Conservation (phyloP, 2,888 invertebrate genomes). For the Macropis europaea region DNA sequence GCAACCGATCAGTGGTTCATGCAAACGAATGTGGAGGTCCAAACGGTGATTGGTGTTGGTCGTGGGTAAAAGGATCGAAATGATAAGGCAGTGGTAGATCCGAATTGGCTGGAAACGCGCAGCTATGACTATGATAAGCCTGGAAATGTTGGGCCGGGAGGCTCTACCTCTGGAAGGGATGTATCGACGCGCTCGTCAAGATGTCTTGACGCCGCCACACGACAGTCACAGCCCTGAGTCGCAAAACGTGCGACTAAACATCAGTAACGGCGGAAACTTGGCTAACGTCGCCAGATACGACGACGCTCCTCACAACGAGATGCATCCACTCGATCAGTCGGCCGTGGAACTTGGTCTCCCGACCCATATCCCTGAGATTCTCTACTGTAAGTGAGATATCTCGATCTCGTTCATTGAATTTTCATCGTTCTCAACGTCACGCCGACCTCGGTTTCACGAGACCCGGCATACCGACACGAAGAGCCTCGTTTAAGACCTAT, state of each 20-base stretch:
- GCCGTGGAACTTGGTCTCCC: conserved; percentile 73
- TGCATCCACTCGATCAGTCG: conserved; percentile 72
- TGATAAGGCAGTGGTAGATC: background rate
- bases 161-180: conserved; percentile 70
- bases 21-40: too few species aligned
- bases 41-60: too few species aligned
- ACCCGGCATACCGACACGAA: too few species aligned
- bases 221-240: conserved; percentile 79
- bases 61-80: background rate
- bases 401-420: background rate
- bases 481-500: too few species aligned
- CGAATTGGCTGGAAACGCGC: background rate
- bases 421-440: too few species aligned
- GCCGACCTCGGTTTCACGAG: too few species aligned
- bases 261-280: conserved; percentile 38
- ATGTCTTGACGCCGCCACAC: conserved; percentile 76
- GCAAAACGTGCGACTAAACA: conserved; percentile 54
- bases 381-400: conserved; percentile 70
- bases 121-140: conserved; percentile 62
- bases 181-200: conserved; percentile 68
- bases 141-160: conserved; percentile 74
- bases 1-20: too few species aligned
- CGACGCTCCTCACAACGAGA: conserved; percentile 43
- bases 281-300: conserved; percentile 31
- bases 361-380: conserved; percentile 74